Evolutionary conservation across 2,113 vertebrate genomes (phyloP).

Genomic region (Ciconia boyciana): DNA sequence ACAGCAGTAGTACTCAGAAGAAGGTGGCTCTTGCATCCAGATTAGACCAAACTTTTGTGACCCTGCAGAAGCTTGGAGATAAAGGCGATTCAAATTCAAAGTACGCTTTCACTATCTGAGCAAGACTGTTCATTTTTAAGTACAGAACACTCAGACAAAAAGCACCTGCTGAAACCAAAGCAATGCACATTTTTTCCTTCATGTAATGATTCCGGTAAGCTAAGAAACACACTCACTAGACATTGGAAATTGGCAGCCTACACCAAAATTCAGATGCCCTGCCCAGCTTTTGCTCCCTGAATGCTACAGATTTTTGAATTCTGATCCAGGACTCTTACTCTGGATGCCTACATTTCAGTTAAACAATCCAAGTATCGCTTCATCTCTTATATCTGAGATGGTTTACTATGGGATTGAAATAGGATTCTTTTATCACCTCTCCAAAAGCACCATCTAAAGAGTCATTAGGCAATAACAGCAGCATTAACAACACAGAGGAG

Average conservation of each 20-base stretch:
- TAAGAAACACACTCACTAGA: not conserved
- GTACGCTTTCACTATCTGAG: not conserved
- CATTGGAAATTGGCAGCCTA: not conserved
- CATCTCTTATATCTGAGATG: not conserved
- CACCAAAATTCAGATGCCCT: not conserved
- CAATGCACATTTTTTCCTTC: not conserved
- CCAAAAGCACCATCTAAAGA: not conserved
- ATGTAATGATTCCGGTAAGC: not conserved
- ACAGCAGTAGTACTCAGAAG: not conserved
- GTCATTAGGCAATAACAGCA: not conserved
- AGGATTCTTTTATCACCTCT: not conserved
- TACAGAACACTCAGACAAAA: not conserved
- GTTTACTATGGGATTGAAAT: not conserved
- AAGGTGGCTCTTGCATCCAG: not conserved
- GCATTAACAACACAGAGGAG: not conserved
- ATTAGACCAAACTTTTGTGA: accelerated
- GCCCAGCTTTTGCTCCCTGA: not conserved
- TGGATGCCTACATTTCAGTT: not conserved
- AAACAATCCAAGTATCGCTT: not conserved
- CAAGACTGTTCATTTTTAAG: not conserved
- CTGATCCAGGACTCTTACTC: not conserved
- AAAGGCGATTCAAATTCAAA: not conserved
- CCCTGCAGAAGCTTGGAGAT: not conserved
- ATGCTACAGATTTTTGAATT: not conserved
- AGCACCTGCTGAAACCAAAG: not conserved